Conservation (phyloP, 2,113 vertebrate species). For the Hypanus sabinus region DNA sequence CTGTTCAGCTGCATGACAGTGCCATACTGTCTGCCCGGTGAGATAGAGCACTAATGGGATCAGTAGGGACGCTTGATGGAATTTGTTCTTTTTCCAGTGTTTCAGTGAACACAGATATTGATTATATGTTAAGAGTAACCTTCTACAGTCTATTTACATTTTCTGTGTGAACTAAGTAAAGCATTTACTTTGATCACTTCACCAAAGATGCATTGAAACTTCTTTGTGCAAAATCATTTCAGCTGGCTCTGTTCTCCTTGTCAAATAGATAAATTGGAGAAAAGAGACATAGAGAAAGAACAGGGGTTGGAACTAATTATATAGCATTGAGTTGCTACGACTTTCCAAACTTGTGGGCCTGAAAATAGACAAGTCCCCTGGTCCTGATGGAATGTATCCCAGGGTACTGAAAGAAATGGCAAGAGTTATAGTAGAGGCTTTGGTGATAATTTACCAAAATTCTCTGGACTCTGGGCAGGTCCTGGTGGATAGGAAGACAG, state of each 20-base stretch:
- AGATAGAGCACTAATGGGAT: neutral
- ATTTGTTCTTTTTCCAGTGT: neutral
- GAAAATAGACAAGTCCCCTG: too few relatives aligned
- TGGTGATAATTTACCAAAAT: too few relatives aligned
- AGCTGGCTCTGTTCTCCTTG: neutral
- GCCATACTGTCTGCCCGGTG: neutral
- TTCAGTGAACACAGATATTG: neutral
- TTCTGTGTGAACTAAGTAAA: neutral
- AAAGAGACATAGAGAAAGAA: neutral
- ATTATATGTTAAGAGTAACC: neutral
- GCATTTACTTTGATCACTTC: neutral
- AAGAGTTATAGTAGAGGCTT: too few relatives aligned
- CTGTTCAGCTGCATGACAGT: too few relatives aligned
- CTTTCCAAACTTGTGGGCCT: too few relatives aligned
- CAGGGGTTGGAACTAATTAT: neutral
- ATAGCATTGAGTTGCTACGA: neutral
- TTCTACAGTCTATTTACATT: neutral
- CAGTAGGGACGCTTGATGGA: neutral
- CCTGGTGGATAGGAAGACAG: too few relatives aligned
- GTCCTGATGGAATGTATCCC: too few relatives aligned
- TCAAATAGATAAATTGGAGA: neutral
- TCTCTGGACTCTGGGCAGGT: too few relatives aligned
- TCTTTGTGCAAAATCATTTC: neutral
- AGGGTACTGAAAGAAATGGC: too few relatives aligned
- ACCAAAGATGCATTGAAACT: neutral